Evolutionary conservation across 2,888 invertebrate genomes (phyloP), one percentile per base, ranked within the genome.

Genomic region (Pardosa pseudoannulata): DNA sequence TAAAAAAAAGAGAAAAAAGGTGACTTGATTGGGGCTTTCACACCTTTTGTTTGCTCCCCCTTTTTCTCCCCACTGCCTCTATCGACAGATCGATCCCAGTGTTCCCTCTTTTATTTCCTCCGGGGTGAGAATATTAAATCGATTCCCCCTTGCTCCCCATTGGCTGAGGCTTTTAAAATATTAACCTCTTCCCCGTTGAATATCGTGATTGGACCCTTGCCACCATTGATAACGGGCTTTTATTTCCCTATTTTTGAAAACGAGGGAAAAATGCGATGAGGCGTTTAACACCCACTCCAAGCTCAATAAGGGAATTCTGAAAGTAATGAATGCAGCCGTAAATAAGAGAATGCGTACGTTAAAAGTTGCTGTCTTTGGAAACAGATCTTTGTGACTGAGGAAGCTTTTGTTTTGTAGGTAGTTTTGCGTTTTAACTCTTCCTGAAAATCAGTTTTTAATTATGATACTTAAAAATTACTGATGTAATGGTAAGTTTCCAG

Each of bases 111-210:
- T 31, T 67, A 65, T 70, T 62, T n/a, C 62, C 72, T 50, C 67
- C 46, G 62, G 50, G 76, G 78, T 29, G 72, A 72, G 78, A 85
- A 85, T 85, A 85, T 85, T 85, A 73, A 85, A 85, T 85, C 83
- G 78, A 85, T 85, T 41, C 41, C 68, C 73, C 36, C 75, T 79
- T 64, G 31, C 19, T 64, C 76, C 68, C 67, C 68, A 85, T 85
- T 85, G 83, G 83, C 72, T 85, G 78, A 72, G 11, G 68, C 76
- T 78, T 78, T 78, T 85, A 85, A 78, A 85, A 85, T 85, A 85
- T 85, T 85, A 85, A 85, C 73, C 78, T 72, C 16, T 78, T 85
- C 72, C 83, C 31, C 64, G 41, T 78, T 62, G 73, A 79, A 56
- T 85, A 78, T 85, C 72, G 72, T 78, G 83, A 78, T 85, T 85